Conservation (phyloP, 1,140 invertebrate species). For the Aphaenogaster floridana region DNA sequence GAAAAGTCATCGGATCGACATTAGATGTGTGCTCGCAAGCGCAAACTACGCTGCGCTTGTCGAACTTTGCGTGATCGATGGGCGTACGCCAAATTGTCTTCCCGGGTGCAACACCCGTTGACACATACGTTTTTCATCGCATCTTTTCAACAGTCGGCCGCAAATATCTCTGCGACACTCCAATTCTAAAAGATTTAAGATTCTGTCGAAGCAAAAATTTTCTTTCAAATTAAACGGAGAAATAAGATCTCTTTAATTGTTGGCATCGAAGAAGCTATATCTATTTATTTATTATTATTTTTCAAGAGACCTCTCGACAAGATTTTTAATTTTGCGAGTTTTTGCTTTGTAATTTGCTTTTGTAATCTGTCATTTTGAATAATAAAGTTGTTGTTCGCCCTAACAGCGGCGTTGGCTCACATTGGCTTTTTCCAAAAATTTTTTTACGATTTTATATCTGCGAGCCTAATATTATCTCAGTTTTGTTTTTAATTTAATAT, state of each 20-base stretch:
- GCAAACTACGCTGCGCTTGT: constrained; percentile 65
- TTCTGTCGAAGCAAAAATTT: neutral
- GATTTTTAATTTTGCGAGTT: neutral
- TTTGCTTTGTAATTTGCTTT: too few relatives aligned
- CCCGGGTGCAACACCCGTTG: neutral
- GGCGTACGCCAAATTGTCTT: constrained; percentile 34
- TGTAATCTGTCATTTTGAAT: too few relatives aligned
- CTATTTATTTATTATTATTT: constrained; percentile 6
- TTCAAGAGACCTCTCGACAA: neutral
- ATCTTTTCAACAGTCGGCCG: neutral
- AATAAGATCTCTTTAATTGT: neutral
- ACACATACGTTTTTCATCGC: neutral
- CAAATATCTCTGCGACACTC: neutral
- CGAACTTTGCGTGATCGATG: constrained; percentile 73
- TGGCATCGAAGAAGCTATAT: neutral
- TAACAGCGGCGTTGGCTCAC: too few relatives aligned
- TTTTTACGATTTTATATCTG: too few relatives aligned
- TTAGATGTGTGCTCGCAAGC: constrained; percentile 74
- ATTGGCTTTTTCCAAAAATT: too few relatives aligned
- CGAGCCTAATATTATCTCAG: too few relatives aligned
- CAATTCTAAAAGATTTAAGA: neutral
- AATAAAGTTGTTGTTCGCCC: too few relatives aligned
- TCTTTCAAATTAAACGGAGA: neutral
- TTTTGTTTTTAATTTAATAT: neutral
- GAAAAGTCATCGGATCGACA: constrained; percentile 86